phyloP scores from a whole-genome alignment of 2,888 invertebrate genomes.

The Margaritifera margaritifera region DNA sequence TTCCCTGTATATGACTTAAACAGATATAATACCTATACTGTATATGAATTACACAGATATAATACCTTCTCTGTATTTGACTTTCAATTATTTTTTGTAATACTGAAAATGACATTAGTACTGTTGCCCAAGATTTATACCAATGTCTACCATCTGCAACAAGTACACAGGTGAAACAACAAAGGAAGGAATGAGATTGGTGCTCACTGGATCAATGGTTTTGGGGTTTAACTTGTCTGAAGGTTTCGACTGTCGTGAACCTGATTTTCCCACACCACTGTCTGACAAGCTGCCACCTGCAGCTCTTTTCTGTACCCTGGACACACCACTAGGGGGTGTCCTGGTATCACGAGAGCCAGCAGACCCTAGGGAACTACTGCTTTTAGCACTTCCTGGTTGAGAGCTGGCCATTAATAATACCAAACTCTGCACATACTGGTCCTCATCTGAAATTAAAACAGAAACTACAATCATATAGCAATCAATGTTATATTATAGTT shows the following conservation, averaged over 20 bases:
- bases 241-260: conserved; percentile 45
- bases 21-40: no score
- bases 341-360: conserved; percentile 39
- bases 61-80: no score
- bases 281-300: conserved; percentile 13
- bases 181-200: not conserved
- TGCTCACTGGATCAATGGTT: conserved; percentile 69
- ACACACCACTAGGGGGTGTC: conserved; percentile 46
- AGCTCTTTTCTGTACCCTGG: conserved; percentile 3
- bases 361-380: conserved; percentile 40
- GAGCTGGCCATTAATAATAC: conserved; percentile 44
- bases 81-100: no score
- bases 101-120: no score
- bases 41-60: no score
- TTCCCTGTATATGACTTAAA: no score
- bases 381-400: conserved; percentile 42
- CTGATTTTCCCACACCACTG: conserved; percentile 6
- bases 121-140: no score
- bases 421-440: no score
- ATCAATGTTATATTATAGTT: no score
- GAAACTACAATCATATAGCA: no score
- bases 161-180: not conserved
- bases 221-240: conserved; percentile 70
- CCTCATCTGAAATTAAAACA: no score
- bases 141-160: no score